These are phyloP conservation scores for Sitodiplosis mosellana DNA, from an alignment of 1,140 invertebrate genomes.

Conservation along the genomic window DNA sequence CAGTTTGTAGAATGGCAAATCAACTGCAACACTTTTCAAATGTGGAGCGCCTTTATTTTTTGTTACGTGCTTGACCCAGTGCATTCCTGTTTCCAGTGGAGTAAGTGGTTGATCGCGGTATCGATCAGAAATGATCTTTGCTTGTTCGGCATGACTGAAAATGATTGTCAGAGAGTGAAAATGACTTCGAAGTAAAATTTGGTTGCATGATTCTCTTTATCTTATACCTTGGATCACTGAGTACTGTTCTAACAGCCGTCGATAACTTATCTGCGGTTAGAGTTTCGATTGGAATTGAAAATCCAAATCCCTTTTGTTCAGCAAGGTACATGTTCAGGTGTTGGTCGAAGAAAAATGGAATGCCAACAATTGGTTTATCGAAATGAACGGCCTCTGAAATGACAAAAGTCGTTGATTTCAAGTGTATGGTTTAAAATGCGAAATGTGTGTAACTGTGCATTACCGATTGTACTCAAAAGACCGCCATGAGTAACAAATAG, in stretches of 20 bases:
- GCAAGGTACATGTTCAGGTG: too few relatives aligned
- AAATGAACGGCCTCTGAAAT: constrained; percentile 30
- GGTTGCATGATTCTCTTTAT: too few relatives aligned
- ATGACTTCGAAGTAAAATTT: too few relatives aligned
- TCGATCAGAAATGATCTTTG: constrained; percentile 14
- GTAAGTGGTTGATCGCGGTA: constrained; percentile 32
- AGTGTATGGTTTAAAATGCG: constrained; percentile 5
- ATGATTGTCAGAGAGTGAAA: too few relatives aligned
- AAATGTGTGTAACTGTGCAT: constrained; percentile 6
- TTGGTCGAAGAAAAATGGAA: constrained; percentile 36
- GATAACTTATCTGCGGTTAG: too few relatives aligned
- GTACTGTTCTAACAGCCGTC: too few relatives aligned
- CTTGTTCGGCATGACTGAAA: too few relatives aligned
- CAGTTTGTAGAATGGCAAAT: constrained; percentile 33
- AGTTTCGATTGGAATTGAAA: too few relatives aligned
- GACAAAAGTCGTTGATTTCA: constrained; percentile 17
- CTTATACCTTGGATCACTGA: too few relatives aligned
- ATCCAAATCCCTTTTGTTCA: too few relatives aligned
- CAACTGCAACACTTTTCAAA: constrained; percentile 1
- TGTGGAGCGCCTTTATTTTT: constrained; percentile 25
- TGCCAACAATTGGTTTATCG: constrained; percentile 31
- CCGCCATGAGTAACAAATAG: constrained; percentile 56
- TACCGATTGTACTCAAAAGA: constrained; percentile 38
- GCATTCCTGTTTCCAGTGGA: constrained; percentile 30
- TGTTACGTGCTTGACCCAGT: constrained; percentile 33